Evolutionary conservation across 2,888 invertebrate genomes (phyloP).

Genomic region (Synergus japonicus): DNA sequence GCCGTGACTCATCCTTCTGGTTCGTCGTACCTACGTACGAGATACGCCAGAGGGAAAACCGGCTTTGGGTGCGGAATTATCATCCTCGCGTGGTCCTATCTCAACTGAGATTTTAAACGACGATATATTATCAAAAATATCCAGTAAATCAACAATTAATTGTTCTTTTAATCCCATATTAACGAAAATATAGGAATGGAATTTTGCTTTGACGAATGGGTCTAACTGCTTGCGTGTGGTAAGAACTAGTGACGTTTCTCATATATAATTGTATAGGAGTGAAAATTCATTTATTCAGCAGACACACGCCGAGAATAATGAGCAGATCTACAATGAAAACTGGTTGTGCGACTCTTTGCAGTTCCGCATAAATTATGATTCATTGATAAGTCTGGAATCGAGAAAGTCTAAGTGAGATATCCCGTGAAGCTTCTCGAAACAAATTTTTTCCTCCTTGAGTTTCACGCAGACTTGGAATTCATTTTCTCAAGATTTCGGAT

Average conservation of each 20-base stretch:
- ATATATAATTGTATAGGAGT: background rate
- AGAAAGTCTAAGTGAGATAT: background rate
- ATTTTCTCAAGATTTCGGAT: background rate
- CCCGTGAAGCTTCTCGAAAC: background rate
- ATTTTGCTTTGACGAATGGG: background rate
- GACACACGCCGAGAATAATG: conserved; percentile 22
- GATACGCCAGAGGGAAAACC: conserved; percentile 62
- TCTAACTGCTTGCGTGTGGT: background rate
- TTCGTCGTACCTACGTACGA: conserved; percentile 63
- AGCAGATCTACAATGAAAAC: conserved; percentile 5
- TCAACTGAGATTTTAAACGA: conserved; percentile 20
- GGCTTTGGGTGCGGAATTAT: conserved; percentile 64
- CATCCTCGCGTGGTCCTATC: conserved; percentile 52
- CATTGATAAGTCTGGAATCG: background rate
- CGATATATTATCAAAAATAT: conserved; percentile 14
- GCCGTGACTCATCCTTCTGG: conserved; percentile 65
- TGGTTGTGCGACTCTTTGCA: background rate
- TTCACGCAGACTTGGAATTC: background rate
- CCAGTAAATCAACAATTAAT: background rate
- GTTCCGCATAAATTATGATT: conserved; percentile 12
- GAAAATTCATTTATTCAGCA: conserved; percentile 13
- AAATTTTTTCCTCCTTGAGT: background rate
- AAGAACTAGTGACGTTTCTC: background rate
- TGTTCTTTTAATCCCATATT: background rate
- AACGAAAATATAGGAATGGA: background rate